phyloP scores from a whole-genome alignment of 2,113 vertebrate species.

The Bungarus multicinctus region DNA sequence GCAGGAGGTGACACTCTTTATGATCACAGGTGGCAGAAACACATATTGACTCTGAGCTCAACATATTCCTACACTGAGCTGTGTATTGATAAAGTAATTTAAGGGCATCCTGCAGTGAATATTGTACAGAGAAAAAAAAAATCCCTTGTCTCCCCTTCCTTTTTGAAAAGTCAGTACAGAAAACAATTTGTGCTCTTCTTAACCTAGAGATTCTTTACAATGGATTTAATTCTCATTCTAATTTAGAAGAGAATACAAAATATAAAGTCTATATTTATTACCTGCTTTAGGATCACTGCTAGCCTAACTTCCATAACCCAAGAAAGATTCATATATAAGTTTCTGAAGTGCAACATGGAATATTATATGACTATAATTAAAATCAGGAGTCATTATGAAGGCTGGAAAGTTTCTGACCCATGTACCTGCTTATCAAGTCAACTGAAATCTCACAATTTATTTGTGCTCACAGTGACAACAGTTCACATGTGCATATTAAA shows the following conservation, averaged over 20 bases:
- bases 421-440: not conserved
- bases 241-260: not conserved
- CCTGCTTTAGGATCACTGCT: not conserved
- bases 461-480: not conserved
- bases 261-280: not conserved
- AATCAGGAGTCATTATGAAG: not conserved
- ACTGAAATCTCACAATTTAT: not conserved
- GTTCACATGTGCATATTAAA: not conserved
- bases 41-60: conserved; percentile 7
- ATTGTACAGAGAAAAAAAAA: not conserved
- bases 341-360: not conserved
- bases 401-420: not conserved
- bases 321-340: not conserved
- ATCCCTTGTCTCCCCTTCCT: not conserved
- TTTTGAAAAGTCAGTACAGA: not conserved
- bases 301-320: not conserved
- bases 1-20: not conserved
- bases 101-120: not conserved
- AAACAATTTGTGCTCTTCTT: not conserved
- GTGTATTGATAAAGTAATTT: conserved; percentile 1
- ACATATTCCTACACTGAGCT: not conserved
- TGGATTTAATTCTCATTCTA: not conserved
- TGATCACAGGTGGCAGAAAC: conserved; percentile 3
- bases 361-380: not conserved
- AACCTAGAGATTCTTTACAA: not conserved